Evolutionary conservation across 2,113 vertebrate species (phyloP).

Genomic region (Vulpes vulpes): DNA sequence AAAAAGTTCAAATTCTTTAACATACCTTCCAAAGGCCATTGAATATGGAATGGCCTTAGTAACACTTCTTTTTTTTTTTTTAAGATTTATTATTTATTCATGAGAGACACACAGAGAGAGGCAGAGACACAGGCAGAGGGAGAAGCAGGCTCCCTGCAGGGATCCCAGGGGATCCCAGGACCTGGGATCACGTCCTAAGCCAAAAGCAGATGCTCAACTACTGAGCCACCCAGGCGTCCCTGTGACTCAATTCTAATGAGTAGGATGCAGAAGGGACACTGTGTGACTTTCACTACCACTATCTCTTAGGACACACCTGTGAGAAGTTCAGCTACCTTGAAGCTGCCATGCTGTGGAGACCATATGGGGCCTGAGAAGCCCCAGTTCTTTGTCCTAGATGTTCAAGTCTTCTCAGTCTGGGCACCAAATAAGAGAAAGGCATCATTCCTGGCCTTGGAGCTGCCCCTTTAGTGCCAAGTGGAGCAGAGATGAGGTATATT

Average conservation of each 20-base stretch:
- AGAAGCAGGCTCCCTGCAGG: no score
- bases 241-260: not conserved
- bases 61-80: no score
- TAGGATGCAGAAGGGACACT: not conserved
- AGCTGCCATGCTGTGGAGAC: not conserved
- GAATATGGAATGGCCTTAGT: not conserved
- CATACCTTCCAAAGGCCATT: not conserved
- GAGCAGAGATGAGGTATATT: not conserved
- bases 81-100: no score
- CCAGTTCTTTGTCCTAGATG: not conserved
- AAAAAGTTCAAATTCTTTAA: not conserved
- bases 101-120: no score
- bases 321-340: not conserved
- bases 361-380: not conserved
- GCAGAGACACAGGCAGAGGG: no score
- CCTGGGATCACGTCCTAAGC: no score
- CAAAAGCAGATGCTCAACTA: no score
- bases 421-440: not conserved
- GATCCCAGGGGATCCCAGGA: no score
- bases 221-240: no score
- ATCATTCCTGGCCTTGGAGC: not conserved
- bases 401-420: not conserved
- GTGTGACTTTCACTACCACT: not conserved
- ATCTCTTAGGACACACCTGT: not conserved
- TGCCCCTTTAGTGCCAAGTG: not conserved